These are phyloP conservation scores for Morpho achilles DNA, from an alignment of 2,888 invertebrate species.

Conservation along the genomic window DNA sequence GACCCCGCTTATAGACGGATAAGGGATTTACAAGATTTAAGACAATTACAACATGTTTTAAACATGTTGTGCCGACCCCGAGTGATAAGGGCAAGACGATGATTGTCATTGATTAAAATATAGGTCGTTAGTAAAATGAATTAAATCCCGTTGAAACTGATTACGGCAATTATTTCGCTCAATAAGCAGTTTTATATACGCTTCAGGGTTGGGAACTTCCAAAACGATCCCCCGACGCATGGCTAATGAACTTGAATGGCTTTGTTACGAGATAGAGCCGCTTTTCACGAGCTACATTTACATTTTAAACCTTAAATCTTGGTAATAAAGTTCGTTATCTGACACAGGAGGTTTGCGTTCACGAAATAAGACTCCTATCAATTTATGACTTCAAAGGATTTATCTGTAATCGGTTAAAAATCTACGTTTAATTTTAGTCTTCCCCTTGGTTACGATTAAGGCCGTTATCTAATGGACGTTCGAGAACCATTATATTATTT, in stretches of 20 bases:
- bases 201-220: conserved; percentile 14
- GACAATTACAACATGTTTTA: no score
- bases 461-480: no score
- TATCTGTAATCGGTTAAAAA: conserved; percentile 36
- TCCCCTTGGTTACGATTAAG: no score
- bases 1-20: no score
- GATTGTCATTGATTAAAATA: no score
- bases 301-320: conserved; percentile 23
- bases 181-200: conserved; percentile 27
- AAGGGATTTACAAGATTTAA: no score
- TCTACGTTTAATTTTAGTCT: no score
- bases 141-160: conserved; percentile 17
- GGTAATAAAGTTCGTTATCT: conserved; percentile 18
- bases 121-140: conserved; percentile 5
- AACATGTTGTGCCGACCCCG: no score
- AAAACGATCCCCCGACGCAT: conserved; percentile 22
- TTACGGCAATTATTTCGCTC: conserved; percentile 26
- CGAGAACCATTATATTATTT: no score
- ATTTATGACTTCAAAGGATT: conserved; percentile 24
- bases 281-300: conserved; percentile 17
- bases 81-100: no score
- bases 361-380: conserved; percentile 18
- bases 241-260: conserved; percentile 29
- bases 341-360: conserved; percentile 4
- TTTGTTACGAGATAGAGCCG: conserved; percentile 24